A percentile compares a stretch with the other conserved stretches of the same genome.
phyloP scores from a whole-genome alignment of 2,113 vertebrate genomes.

The Zapornia atra region DNA sequence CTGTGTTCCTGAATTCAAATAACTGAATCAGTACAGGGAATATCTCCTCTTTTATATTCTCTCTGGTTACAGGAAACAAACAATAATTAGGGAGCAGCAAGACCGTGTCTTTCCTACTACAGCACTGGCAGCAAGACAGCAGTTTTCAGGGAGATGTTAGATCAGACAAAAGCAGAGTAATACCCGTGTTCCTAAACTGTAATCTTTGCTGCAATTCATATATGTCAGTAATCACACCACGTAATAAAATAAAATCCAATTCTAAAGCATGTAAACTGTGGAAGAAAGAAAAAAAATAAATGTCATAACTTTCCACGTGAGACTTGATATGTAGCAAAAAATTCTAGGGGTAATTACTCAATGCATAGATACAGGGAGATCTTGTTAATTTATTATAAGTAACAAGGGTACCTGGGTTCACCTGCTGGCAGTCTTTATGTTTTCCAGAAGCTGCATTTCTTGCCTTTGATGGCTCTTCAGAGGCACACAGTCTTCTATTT shows the following conservation, averaged over 20 bases:
- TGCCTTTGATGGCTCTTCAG: background rate
- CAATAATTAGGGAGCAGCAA: background rate
- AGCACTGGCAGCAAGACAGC: background rate
- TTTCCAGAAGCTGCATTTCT: background rate
- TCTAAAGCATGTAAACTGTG: background rate
- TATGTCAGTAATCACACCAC: background rate
- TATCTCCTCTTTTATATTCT: background rate
- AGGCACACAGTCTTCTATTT: too few species aligned
- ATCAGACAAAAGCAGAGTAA: background rate
- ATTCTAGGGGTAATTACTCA: background rate
- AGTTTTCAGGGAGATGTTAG: background rate
- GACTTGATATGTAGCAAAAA: accelerated
- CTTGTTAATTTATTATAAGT: background rate
- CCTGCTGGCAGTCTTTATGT: background rate
- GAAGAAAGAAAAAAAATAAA: background rate
- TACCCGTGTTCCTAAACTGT: background rate
- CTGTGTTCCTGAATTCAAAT: background rate
- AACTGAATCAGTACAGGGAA: background rate
- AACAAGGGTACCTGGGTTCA: background rate
- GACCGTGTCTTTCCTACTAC: background rate
- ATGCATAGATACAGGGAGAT: background rate
- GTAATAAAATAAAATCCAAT: background rate
- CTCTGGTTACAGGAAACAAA: background rate
- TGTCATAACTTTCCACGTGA: background rate
- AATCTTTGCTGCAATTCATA: background rate